phyloP scores from a whole-genome alignment of 2,113 vertebrate species.

The human region GRCh38 chr1:44791501-44792000 shows the following conservation, averaged over 20 bases:
- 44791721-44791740: slow-evolving; percentile 56
- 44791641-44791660: slow-evolving; percentile 44
- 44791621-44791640: background rate
- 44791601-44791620: background rate
- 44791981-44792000: too few relatives aligned
- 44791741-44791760: background rate
- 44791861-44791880: background rate
- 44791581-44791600: background rate
- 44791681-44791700: slow-evolving; percentile 47
- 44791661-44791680: background rate
- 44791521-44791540: background rate
- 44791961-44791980: too few relatives aligned
- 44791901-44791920: background rate
- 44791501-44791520: background rate
- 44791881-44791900: background rate
- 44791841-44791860: background rate
- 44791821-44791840: background rate
- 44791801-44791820: background rate
- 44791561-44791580: slow-evolving; percentile 2
- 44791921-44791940: background rate
- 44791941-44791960: background rate
- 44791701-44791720: slow-evolving; percentile 33
- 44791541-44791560: slow-evolving; percentile 47
- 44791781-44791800: background rate
- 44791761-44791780: background rate